Conservation (phyloP, 2,113 vertebrate species). For the Solea solea region DNA sequence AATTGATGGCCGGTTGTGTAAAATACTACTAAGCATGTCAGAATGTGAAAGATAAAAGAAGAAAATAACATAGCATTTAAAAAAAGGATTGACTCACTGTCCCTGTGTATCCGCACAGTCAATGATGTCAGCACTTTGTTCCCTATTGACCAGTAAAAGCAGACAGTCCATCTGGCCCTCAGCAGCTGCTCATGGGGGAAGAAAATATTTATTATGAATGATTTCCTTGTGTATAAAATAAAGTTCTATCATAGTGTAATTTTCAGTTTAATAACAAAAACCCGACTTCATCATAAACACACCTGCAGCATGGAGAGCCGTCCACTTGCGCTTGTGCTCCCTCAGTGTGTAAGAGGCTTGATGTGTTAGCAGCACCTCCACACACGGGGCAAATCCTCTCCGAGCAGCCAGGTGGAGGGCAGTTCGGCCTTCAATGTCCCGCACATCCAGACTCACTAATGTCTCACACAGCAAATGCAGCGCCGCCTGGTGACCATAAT, state of each 20-base stretch:
- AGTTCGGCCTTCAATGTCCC: constrained; percentile 88
- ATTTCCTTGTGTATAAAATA: not conserved
- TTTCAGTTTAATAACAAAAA: not conserved
- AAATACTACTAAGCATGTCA: too few relatives aligned
- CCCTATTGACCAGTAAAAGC: constrained; percentile 90
- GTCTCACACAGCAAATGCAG: constrained; percentile 91
- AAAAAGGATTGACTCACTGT: constrained; percentile 85
- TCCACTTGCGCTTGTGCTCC: constrained; percentile 89
- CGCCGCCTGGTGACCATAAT: constrained; percentile 96
- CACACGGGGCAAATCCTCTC: constrained; percentile 87
- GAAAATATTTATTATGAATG: not conserved
- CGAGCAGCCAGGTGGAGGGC: constrained; percentile 92
- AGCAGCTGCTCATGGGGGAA: constrained; percentile 80
- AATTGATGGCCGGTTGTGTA: too few relatives aligned
- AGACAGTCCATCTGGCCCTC: constrained; percentile 92
- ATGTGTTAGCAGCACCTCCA: constrained; percentile 91
- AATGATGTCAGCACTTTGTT: constrained; percentile 87
- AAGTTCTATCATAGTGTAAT: not conserved
- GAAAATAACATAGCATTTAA: not conserved
- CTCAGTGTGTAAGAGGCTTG: constrained; percentile 89
- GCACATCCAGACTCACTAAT: constrained; percentile 93
- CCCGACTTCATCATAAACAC: not conserved
- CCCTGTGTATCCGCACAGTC: constrained; percentile 89
- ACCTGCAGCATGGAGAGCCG: constrained; percentile 92
- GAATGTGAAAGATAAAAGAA: too few relatives aligned